Evolutionary conservation across 2,797 vertebrate genomes (phyloP).

Genomic region (Acestrorhynchus altus): DNA sequence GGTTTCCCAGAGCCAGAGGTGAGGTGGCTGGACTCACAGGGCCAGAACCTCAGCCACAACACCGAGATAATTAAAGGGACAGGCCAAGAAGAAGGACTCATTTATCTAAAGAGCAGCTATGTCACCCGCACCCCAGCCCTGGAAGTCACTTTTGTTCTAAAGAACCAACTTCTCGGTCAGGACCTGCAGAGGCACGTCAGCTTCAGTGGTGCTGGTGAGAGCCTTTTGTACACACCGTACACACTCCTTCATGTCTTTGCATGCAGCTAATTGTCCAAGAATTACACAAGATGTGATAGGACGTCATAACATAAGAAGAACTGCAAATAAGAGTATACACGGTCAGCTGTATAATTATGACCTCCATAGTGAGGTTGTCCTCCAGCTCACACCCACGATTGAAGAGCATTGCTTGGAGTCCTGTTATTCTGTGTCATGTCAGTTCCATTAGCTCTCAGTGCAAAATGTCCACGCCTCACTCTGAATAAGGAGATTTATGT

Average conservation of each 20-base stretch:
- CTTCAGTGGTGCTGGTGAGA: constrained; percentile 49
- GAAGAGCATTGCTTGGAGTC: too few relatives aligned
- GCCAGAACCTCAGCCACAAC: constrained; percentile 36
- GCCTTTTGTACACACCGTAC: background rate
- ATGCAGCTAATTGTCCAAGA: too few relatives aligned
- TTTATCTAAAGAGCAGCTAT: constrained; percentile 37
- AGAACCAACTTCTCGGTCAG: constrained; percentile 47
- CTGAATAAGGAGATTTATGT: background rate
- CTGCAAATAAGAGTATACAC: too few relatives aligned
- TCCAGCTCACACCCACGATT: too few relatives aligned
- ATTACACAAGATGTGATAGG: too few relatives aligned
- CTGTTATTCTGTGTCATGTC: too few relatives aligned
- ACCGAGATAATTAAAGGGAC: background rate
- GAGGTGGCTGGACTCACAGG: constrained; percentile 34
- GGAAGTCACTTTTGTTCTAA: constrained; percentile 54
- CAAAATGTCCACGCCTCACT: background rate
- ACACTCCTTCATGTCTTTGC: too few relatives aligned
- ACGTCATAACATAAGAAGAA: too few relatives aligned
- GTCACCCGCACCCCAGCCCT: background rate
- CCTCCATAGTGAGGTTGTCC: too few relatives aligned
- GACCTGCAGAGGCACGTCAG: constrained; percentile 44
- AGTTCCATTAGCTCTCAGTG: background rate
- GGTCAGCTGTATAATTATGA: too few relatives aligned
- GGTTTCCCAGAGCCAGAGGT: constrained; percentile 54
- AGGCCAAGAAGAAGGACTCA: constrained; percentile 23